Evolutionary conservation across 2,888 invertebrate genomes (phyloP).

Genomic region (Ennomos fuscantarius): DNA sequence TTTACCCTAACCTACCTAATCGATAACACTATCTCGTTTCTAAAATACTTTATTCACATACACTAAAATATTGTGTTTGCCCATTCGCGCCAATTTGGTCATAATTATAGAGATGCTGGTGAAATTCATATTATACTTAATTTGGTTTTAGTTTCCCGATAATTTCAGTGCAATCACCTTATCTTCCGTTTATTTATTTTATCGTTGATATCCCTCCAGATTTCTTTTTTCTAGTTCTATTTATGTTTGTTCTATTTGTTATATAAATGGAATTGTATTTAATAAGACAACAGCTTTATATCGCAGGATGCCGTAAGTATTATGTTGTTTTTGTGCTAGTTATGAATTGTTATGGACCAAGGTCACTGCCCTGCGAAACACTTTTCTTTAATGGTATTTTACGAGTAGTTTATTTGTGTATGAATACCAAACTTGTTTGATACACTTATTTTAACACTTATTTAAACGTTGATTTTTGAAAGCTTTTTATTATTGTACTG

Average conservation of each 20-base stretch:
- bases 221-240: no score
- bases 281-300: conserved; percentile 20
- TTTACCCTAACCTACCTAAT: conserved; percentile 6
- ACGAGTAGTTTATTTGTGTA: no score
- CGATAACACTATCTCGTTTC: conserved; percentile 8
- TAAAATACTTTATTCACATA: conserved; percentile 2
- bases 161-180: not conserved
- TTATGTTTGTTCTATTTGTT: no score
- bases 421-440: no score
- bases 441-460: no score
- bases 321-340: not conserved
- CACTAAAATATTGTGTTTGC: conserved; percentile 1
- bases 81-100: conserved; percentile 2
- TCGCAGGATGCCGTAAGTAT: conserved; percentile 23
- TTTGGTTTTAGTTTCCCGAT: not conserved
- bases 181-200: not conserved
- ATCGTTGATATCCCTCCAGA: not conserved
- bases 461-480: no score
- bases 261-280: conserved; percentile 14
- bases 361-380: no score
- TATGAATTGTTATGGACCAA: no score
- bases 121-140: conserved; percentile 1
- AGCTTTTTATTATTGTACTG: no score
- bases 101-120: conserved; percentile 7
- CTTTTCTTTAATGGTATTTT: no score